Conservation (phyloP, 1,140 invertebrate genomes). For the Helicoverpa zea region DNA sequence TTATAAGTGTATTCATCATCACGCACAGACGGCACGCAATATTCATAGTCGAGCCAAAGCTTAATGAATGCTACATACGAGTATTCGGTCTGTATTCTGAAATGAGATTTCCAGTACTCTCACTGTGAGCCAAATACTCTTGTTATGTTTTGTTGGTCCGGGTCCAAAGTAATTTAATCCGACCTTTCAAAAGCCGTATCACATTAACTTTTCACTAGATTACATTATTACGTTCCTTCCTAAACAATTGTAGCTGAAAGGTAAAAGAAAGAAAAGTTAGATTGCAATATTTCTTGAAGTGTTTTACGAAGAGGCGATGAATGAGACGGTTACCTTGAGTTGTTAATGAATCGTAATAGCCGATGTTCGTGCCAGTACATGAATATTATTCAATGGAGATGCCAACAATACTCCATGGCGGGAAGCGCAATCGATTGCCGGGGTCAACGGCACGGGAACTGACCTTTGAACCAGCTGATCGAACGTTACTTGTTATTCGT, state of each 20-base stretch:
- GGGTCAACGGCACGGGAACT: slow-evolving; percentile 83
- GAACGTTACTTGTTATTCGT: slow-evolving; percentile 54
- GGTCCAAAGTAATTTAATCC: neutral
- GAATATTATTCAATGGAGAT: slow-evolving; percentile 71
- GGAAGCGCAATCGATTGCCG: slow-evolving; percentile 82
- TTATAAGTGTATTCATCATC: slow-evolving; percentile 25
- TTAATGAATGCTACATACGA: slow-evolving; percentile 38
- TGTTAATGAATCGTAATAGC: slow-evolving; percentile 39
- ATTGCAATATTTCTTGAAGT: slow-evolving; percentile 8
- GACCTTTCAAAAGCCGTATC: neutral
- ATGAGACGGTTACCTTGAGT: slow-evolving; percentile 41
- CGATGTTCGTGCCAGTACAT: slow-evolving; percentile 44
- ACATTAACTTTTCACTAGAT: neutral
- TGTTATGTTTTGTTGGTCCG: slow-evolving; percentile 2
- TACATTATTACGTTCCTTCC: too few species aligned
- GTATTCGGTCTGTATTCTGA: slow-evolving; percentile 10
- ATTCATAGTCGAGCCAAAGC: slow-evolving; percentile 37
- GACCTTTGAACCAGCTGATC: slow-evolving; percentile 84
- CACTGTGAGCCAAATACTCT: slow-evolving; percentile 12
- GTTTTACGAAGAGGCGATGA: slow-evolving; percentile 24
- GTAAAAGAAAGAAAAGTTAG: neutral
- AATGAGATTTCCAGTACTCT: slow-evolving; percentile 25
- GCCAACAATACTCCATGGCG: slow-evolving; percentile 69
- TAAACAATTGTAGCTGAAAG: neutral
- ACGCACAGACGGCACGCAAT: slow-evolving; percentile 33